Evolutionary conservation across 2,113 vertebrate genomes (phyloP).

Genomic region (Tympanuchus pallidicinctus): DNA sequence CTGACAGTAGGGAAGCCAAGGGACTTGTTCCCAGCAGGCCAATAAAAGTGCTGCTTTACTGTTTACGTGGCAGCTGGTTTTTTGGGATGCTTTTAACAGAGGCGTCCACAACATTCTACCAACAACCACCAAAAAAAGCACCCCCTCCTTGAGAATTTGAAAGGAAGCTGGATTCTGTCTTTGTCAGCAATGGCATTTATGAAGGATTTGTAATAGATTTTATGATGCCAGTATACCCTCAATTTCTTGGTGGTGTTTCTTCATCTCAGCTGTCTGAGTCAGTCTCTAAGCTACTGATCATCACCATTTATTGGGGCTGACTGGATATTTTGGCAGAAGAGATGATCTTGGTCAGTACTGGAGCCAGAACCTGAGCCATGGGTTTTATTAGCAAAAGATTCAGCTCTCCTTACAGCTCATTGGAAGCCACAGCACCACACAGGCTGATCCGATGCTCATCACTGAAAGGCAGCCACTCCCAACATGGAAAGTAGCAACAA

Average conservation of each 20-base stretch:
- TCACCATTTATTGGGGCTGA: constrained; percentile 7
- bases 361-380: background rate
- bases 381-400: constrained; percentile 7
- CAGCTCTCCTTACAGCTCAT: background rate
- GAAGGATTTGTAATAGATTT: background rate
- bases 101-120: background rate
- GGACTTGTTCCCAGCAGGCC: background rate
- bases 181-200: background rate
- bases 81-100: background rate
- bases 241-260: background rate
- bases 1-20: background rate
- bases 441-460: background rate
- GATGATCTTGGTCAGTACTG: background rate
- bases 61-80: background rate
- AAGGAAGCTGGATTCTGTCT: background rate
- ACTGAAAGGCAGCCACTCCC: constrained; percentile 20
- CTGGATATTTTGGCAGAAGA: constrained; percentile 1
- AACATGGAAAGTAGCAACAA: background rate
- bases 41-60: background rate
- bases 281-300: background rate
- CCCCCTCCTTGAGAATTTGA: background rate
- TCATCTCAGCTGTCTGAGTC: constrained; percentile 22
- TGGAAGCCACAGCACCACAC: background rate
- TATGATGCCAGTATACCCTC: background rate
- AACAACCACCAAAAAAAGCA: background rate